These are phyloP conservation scores for Drosophila prolongata DNA, from an alignment of 2,888 invertebrate species.

Conservation along the genomic window DNA sequence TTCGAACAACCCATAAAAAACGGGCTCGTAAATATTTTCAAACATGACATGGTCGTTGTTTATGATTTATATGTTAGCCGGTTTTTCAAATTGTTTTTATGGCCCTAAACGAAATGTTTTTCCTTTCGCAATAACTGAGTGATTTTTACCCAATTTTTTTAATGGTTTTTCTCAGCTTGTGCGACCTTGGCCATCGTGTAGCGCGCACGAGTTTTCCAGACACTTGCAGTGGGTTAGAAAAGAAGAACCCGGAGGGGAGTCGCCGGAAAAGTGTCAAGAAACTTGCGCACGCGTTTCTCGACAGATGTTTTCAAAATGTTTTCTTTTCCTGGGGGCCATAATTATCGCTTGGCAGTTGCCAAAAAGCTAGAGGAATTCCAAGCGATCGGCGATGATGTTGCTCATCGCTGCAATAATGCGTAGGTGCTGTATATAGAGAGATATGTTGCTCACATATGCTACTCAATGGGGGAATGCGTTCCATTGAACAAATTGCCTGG, in stretches of 20 bases:
- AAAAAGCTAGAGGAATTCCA: conserved; percentile 50
- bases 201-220: conserved; percentile 58
- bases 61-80: conserved; percentile 62
- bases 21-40: conserved; percentile 57
- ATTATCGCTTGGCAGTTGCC: conserved; percentile 45
- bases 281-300: conserved; percentile 43
- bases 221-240: conserved; percentile 34
- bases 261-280: conserved; percentile 54
- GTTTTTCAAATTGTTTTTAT: conserved; percentile 25
- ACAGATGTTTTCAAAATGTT: conserved; percentile 58
- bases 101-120: conserved; percentile 22
- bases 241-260: conserved; percentile 1
- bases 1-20: conserved; percentile 58
- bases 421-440: conserved; percentile 34
- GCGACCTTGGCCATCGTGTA: conserved; percentile 47
- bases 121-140: conserved; percentile 34
- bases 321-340: conserved; percentile 32
- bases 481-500: conserved; percentile 62
- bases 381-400: conserved; percentile 18
- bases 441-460: conserved; percentile 9
- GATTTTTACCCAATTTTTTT: conserved; percentile 30
- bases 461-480: conserved; percentile 11
- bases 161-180: conserved; percentile 18
- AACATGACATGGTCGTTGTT: conserved; percentile 45
- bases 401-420: conserved; percentile 37